Evolutionary conservation across 64 coral and sea anemone species (phyloP), one percentile per base, ranked within the genome.

Genomic region (Astreopora myriophthalma): DNA sequence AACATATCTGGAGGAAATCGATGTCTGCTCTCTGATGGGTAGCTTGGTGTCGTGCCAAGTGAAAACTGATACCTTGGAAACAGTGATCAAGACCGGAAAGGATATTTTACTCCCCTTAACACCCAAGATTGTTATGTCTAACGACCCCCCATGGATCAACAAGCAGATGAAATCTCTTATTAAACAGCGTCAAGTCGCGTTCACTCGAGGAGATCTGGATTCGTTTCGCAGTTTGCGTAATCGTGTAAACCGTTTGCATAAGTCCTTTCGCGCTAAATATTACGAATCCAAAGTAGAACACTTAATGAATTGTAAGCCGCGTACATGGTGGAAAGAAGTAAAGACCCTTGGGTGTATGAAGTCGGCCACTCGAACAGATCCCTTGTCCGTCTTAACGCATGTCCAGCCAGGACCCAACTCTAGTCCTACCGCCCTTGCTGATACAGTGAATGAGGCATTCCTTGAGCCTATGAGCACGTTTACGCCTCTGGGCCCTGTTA

Each of bases 291-390:
- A 93, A 87, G 91, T 93, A 31, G 73, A 86, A 77, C 82, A 93
- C 75, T 75, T 93, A 23, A 93, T 74, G 62, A 73, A 93, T 31
- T 93, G 71, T 52, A 52, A 52, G 48, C 48, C 85, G 32, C 48
- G 66, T 84, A 75, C 51, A n/a, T 86, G 82, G 82, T 86, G 71
- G 82, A 93, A 87, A 86, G 91, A 87, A 79, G 84, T 93, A n/a
- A 93, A 93, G 75, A 64, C 58, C 44, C 82, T 93, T 17, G 63
- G 70, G 57, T 81, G 81, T n/a, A 86, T 93, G 48, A 76, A 42
- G 25, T 26, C 64, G 22, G 14, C 82, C 22, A 34, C 84, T 62
- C 68, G 40, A 36, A 58, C 79, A 57, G 37, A 64, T 64, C 30
- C 70, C 71, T 39, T 31, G 60, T 74, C 74, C 6, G 75, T 74